Base-by-base conservation (phyloP, 2,113 vertebrate species). In the Abramis brama region DNA sequence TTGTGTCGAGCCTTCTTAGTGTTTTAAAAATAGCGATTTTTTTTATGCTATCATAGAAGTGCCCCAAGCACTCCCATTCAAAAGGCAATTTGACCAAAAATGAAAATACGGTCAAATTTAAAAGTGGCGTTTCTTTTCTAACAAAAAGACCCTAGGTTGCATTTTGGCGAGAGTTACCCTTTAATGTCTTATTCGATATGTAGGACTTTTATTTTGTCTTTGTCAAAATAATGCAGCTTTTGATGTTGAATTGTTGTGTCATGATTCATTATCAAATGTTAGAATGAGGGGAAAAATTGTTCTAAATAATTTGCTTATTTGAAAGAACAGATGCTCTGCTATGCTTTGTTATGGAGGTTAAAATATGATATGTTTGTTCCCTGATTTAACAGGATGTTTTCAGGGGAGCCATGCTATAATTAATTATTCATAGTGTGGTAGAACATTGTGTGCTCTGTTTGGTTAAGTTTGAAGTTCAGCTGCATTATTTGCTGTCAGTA, bases 381-480 rank as follows among this genome's bases (percentile, higher is more conserved):
- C 6, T 80, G 33, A 45, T 80, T 80, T 80, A 62, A 80, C 59
- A 64, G 15, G 36, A 64, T 64, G 78, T 80, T 80, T 80, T 80
- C 36, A 45, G 78, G 59, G n/a, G 17, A 80, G 57, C 47, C 39
- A 30, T 64, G 60, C 60, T 81, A 21, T 66, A 66, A 81, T 81
- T 47, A 30, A 66, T 81, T 64, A 47, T 66, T 81, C 60, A 64
- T 81, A 66, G 39, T 47, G 6, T 21, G 39, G 60, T 66, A 47
- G 79, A 66, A 81, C 60, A 47, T 45, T 66, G 59, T 64, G 79
- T 81, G 60, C 23, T 50, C 55, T 39, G 77, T 43, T 79, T 45
- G 57, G 47, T 77, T 77, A 50, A 81, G 17, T n/a, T 47, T 55
- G 25, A 77, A 55, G 47, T 77, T 77, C 25, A 50, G 33, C 55